Conservation (phyloP, 2,113 vertebrate species). For the Bujurquina vittata region DNA sequence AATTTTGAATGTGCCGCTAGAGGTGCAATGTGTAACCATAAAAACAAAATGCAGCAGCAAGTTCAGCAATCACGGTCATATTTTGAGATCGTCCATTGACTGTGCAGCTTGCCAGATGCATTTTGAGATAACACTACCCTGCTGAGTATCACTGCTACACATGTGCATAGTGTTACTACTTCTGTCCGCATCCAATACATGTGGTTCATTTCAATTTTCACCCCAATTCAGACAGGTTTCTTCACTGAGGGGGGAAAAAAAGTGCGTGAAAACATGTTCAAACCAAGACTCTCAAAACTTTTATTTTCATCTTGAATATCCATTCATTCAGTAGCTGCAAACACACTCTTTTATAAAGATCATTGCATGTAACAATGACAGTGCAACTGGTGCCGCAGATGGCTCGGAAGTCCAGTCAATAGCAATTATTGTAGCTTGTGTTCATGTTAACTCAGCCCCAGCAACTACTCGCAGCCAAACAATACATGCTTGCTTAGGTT, state of each 20-base stretch:
- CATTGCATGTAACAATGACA: conserved; percentile 29
- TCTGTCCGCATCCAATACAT: not conserved
- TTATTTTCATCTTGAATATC: conserved; percentile 43
- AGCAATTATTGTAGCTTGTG: conserved; percentile 49
- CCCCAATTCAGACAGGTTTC: not conserved
- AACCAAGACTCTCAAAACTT: conserved; percentile 20
- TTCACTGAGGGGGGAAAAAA: not conserved
- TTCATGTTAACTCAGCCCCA: conserved; percentile 45
- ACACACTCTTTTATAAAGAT: conserved; percentile 32
- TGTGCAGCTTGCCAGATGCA: not conserved
- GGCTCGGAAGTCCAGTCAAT: conserved; percentile 41
- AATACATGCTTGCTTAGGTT: conserved; percentile 63
- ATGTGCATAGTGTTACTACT: not conserved
- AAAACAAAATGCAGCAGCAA: not conserved
- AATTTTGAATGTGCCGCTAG: not conserved
- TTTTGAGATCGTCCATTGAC: not conserved
- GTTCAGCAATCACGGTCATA: not conserved
- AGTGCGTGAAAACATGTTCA: conserved; percentile 11
- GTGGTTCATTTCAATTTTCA: not conserved
- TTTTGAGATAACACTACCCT: not conserved
- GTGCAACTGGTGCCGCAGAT: conserved; percentile 45
- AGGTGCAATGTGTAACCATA: not conserved
- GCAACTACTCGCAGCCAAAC: conserved; percentile 51
- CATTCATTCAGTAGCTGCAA: conserved; percentile 30
- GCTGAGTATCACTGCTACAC: not conserved